phyloP scores from a whole-genome alignment of 2,888 invertebrate genomes.

The Mayetiola destructor region DNA sequence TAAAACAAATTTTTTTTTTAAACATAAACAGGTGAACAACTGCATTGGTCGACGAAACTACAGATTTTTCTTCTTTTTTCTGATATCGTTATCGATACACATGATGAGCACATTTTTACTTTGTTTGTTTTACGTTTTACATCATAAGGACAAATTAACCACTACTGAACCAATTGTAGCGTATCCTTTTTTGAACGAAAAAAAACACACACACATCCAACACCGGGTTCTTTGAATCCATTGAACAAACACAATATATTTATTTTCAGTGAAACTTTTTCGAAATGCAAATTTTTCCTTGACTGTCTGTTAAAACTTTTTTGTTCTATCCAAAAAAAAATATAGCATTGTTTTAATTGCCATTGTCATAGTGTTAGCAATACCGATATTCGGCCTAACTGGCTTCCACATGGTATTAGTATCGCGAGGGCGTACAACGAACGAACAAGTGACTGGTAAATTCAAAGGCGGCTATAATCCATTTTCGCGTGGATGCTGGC shows the following conservation, averaged over 20 bases:
- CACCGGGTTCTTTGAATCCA: neutral
- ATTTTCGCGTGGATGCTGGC: constrained; percentile 88
- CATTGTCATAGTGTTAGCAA: constrained; percentile 76
- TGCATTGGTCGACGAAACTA: constrained; percentile 96
- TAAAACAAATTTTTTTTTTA: neutral
- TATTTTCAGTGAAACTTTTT: neutral
- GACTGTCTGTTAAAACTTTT: constrained; percentile 16
- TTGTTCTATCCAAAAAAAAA: too few species aligned
- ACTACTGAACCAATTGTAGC: constrained; percentile 69
- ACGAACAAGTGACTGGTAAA: constrained; percentile 99
- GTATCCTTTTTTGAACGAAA: constrained; percentile 52
- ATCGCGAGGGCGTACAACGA: constrained; percentile 91
- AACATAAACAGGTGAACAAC: constrained; percentile 48
- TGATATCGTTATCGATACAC: constrained; percentile 88
- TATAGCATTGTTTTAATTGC: constrained; percentile 79
- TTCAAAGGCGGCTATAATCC: constrained; percentile 98
- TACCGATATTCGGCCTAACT: constrained; percentile 94
- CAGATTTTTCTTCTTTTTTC: constrained; percentile 97
- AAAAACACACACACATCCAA: neutral
- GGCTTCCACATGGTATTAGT: constrained; percentile 97
- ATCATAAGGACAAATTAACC: constrained; percentile 65
- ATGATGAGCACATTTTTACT: constrained; percentile 95
- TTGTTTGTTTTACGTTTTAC: constrained; percentile 81
- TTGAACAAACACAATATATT: neutral
- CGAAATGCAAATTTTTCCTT: constrained; percentile 21